Evolutionary conservation across 2,888 invertebrate genomes (phyloP), one percentile per base, ranked within the genome.

Genomic region (Entomobrya multifasciata): DNA sequence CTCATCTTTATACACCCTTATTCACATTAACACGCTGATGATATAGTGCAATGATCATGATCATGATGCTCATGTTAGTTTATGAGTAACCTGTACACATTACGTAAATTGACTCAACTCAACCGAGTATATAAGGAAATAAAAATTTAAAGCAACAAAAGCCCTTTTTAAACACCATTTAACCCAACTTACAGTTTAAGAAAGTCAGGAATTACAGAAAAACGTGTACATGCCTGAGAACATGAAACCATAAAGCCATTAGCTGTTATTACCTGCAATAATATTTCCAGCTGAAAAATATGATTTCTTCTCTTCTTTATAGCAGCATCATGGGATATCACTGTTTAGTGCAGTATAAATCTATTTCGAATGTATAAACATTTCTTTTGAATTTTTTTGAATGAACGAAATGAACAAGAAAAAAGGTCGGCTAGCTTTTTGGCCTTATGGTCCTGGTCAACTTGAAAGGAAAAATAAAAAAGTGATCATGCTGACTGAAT

Each of bases 261-360:
- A 86, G 60, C 67, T 80, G 80, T 86, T 86, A 86, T 86, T 86
- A 74, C 80, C 80, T 74, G 80, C 79, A 74, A 80, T 80, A 86
- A 67, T 84, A 67, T 74, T 72, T 62, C 55, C 55, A 65, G 52
- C 41, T 70, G 78, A 44, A 70, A 72, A 79, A 85, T 47, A 72
- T 79, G 72, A 72, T 67, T 80, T 78, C 78, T 44, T 44, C 22
- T 76, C n/a, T 20, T 62, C 41, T 36, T 30, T n/a, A n/a, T n/a
- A 67, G 47, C n/a, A 67, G 36, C 80, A 11, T 62, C 22, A 27
- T 36, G 52, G 72, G 72, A 52, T 72, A 72, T 55, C 60, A 62
- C 47, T 47, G 30, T n/a, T n/a, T n/a, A n/a, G n/a, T 78, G 62
- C 17, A 17, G 44, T 25, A 44, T 70, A 76, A 76, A 78, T 70